These are phyloP conservation scores for Pseudopodoces humilis DNA, from an alignment of 2,113 vertebrate genomes.

Conservation along the genomic window DNA sequence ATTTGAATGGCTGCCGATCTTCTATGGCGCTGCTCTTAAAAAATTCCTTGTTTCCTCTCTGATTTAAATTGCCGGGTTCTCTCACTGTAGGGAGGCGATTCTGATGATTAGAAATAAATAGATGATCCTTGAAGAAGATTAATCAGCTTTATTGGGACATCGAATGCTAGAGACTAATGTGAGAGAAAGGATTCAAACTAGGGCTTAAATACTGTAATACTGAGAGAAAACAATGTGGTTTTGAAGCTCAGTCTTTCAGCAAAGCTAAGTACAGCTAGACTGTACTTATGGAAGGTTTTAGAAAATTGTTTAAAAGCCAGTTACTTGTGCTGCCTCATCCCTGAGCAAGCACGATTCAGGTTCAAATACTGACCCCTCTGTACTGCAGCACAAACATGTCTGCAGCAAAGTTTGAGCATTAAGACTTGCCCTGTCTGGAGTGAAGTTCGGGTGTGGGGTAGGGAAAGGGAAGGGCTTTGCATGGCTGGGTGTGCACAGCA, in stretches of 20 bases:
- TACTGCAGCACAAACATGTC: not conserved
- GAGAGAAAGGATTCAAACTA: not conserved
- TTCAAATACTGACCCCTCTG: not conserved
- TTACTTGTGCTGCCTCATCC: not conserved
- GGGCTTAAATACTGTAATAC: not conserved
- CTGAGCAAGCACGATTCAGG: not conserved
- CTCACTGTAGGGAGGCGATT: accelerated
- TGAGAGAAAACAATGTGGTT: not conserved
- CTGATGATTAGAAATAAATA: not conserved
- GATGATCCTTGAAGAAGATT: not conserved
- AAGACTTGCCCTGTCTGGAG: not conserved
- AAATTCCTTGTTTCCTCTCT: not conserved
- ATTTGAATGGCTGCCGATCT: not conserved
- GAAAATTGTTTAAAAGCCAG: not conserved
- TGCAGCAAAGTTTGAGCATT: not conserved
- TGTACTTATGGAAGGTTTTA: not conserved
- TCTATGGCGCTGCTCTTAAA: not conserved
- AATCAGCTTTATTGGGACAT: not conserved
- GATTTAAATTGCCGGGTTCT: not conserved
- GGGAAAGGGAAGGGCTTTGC: not conserved
- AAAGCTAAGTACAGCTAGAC: not conserved
- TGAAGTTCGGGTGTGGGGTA: not conserved
- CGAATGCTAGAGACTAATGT: not conserved
- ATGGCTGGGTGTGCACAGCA: not conserved
- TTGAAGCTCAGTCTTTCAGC: not conserved